phyloP scores from a whole-genome alignment of 1,140 invertebrate genomes.

The Dinothrombium tinctorium region DNA sequence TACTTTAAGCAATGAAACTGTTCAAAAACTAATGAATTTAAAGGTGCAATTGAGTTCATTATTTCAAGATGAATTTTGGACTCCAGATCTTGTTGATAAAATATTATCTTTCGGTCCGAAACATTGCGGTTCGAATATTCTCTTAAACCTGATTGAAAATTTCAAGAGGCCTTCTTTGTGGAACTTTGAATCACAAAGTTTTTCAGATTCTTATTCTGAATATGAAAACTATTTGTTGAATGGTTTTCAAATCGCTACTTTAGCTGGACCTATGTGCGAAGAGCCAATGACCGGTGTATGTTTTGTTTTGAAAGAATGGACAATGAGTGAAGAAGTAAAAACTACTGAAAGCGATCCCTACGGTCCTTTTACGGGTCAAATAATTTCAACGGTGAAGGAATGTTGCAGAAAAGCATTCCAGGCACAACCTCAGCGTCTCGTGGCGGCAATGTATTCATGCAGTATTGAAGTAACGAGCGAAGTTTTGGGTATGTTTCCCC shows the following conservation, averaged over 20 bases:
- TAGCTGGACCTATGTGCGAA: constrained; percentile 73
- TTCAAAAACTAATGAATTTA: constrained; percentile 20
- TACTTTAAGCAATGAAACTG: background rate
- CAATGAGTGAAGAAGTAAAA: constrained; percentile 11
- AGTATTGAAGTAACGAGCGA: constrained; percentile 73
- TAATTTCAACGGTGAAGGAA: constrained; percentile 74
- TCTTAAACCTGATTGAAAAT: constrained; percentile 41
- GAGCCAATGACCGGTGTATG: constrained; percentile 86
- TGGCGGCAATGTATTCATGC: constrained; percentile 91
- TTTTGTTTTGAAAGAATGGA: constrained; percentile 64
- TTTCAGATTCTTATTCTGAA: constrained; percentile 15
- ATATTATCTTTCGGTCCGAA: constrained; percentile 80
- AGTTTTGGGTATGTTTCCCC: constrained; percentile 52
- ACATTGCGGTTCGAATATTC: constrained; percentile 62
- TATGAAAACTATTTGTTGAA: constrained; percentile 61
- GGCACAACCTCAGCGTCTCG: constrained; percentile 61
- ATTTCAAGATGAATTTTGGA: constrained; percentile 30
- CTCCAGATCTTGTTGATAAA: constrained; percentile 32
- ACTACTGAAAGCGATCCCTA: constrained; percentile 16
- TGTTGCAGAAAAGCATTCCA: constrained; percentile 68
- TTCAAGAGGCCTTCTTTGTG: constrained; percentile 11
- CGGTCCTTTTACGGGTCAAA: constrained; percentile 46
- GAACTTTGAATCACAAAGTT: background rate
- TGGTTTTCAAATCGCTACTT: constrained; percentile 76
- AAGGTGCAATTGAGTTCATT: constrained; percentile 1